Conservation (phyloP, 2,888 invertebrate genomes). For the Parnassius glacialis region DNA sequence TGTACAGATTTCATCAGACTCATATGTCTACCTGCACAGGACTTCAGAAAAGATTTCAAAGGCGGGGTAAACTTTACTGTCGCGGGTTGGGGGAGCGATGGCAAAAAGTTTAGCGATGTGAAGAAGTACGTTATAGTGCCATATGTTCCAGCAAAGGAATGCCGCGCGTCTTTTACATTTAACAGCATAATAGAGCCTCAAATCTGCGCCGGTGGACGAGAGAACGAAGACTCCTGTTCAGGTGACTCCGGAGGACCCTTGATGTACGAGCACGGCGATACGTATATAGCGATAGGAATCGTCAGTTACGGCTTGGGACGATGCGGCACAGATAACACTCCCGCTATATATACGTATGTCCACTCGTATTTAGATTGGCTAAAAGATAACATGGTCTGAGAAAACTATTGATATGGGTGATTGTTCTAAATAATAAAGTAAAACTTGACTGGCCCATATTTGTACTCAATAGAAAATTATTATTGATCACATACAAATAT, state of each 20-base stretch:
- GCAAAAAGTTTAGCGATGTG: constrained; percentile 43
- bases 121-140: constrained; percentile 37
- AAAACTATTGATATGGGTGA: neutral
- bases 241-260: constrained; percentile 49
- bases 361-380: constrained; percentile 69
- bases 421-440: no score
- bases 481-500: no score
- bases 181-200: constrained; percentile 47
- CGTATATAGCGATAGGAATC: constrained; percentile 8
- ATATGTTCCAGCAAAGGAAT: constrained; percentile 30
- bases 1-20: constrained; percentile 25
- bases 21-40: constrained; percentile 23
- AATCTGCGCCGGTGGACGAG: constrained; percentile 76
- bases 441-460: no score
- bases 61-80: constrained; percentile 32
- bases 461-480: no score
- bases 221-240: constrained; percentile 81
- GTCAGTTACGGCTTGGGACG: constrained; percentile 67
- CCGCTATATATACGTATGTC: constrained; percentile 70
- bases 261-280: neutral
- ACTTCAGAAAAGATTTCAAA: constrained; percentile 11
- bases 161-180: constrained; percentile 18
- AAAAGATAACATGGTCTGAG: constrained; percentile 5
- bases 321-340: constrained; percentile 56
- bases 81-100: constrained; percentile 62